Evolutionary conservation across 2,888 invertebrate genomes (phyloP).

Genomic region (Callinectes sapidus): DNA sequence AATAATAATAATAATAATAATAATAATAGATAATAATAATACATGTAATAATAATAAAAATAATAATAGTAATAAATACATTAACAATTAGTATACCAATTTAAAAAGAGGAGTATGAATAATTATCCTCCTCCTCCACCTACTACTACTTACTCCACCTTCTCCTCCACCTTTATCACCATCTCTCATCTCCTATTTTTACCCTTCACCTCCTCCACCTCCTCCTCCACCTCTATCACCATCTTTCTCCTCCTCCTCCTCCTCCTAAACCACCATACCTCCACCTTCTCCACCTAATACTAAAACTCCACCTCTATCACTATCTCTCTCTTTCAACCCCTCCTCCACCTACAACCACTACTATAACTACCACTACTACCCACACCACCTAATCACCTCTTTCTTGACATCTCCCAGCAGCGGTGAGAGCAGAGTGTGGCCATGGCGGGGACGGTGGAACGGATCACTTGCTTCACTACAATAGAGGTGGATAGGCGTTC

Average conservation of each 20-base stretch:
- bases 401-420: conserved; percentile 27
- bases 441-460: conserved; percentile 45
- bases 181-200: neutral
- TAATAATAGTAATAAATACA: too few relatives aligned
- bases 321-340: neutral
- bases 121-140: neutral
- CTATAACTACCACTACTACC: neutral
- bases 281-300: too few relatives aligned
- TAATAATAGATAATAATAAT: too few relatives aligned
- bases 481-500: conserved; percentile 37
- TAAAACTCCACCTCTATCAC: too few relatives aligned
- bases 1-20: too few relatives aligned
- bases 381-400: neutral
- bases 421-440: conserved; percentile 53
- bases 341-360: neutral
- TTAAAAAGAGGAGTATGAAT: neutral
- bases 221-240: neutral
- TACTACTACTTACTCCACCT: neutral
- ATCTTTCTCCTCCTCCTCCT: neutral
- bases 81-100: too few relatives aligned
- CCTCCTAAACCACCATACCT: too few relatives aligned
- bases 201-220: neutral
- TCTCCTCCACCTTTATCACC: neutral
- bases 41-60: too few relatives aligned
- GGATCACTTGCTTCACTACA: neutral